Conservation (phyloP, 2,797 vertebrate species). For the Sardinella longiceps region DNA sequence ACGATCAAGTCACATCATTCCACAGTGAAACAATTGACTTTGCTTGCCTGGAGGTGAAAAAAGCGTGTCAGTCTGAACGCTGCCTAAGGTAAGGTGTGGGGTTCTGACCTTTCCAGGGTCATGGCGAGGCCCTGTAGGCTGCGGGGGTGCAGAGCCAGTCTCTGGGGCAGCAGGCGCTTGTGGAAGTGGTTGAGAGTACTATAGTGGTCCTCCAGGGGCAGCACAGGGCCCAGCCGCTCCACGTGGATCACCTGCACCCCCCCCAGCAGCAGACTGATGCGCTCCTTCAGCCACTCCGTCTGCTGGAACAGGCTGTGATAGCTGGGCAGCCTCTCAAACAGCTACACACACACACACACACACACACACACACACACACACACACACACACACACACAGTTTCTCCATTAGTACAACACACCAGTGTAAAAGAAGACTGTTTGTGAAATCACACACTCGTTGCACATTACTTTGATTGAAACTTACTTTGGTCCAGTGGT, state of each 20-base stretch:
- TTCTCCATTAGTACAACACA: not conserved
- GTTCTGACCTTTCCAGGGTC: constrained; percentile 83
- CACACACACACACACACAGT: not conserved
- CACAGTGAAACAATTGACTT: no score
- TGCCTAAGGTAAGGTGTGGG: no score
- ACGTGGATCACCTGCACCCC: constrained; percentile 85
- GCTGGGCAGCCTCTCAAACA: constrained; percentile 86
- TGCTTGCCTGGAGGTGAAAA: no score
- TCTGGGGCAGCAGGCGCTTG: constrained; percentile 73
- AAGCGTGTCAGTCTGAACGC: no score
- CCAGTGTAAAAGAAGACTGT: not conserved
- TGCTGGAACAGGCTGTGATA: constrained; percentile 84
- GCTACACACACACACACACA: constrained; percentile 65
- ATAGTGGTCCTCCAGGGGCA: constrained; percentile 87
- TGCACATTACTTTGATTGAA: no score
- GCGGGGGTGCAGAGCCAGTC: constrained; percentile 81
- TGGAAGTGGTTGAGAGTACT: constrained; percentile 80
- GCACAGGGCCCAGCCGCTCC: constrained; percentile 81
- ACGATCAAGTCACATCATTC: no score
- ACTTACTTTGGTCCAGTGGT: constrained; percentile 94
- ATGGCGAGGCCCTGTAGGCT: constrained; percentile 88
- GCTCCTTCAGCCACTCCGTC: constrained; percentile 83
- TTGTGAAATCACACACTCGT: not conserved
- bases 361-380: constrained; percentile 12
- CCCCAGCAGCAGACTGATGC: constrained; percentile 87